phyloP scores from a whole-genome alignment of 2,113 vertebrate genomes.

The Mellivora capensis region DNA sequence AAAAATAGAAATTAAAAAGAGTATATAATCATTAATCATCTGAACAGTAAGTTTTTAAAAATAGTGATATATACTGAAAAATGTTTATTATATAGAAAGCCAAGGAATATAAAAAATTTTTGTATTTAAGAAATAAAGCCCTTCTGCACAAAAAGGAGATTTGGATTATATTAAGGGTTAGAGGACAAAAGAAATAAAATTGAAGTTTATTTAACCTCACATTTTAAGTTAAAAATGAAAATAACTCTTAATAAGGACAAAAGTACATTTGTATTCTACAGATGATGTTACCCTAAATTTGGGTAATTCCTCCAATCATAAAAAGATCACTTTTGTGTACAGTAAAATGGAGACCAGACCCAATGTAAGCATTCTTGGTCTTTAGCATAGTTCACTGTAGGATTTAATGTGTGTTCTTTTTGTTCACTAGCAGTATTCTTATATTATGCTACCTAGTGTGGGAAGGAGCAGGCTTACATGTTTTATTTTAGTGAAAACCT shows the following conservation, averaged over 20 bases:
- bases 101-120: not conserved
- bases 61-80: not conserved
- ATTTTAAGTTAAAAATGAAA: constrained; percentile 51
- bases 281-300: not conserved
- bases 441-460: constrained; percentile 78
- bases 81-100: not conserved
- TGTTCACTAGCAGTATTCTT: constrained; percentile 47
- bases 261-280: constrained; percentile 12
- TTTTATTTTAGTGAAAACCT: constrained; percentile 54
- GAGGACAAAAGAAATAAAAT: constrained; percentile 25
- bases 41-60: constrained; percentile 29
- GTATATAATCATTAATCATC: constrained; percentile 2
- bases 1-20: constrained; percentile 8
- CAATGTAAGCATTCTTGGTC: not conserved
- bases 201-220: constrained; percentile 9
- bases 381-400: not conserved
- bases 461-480: constrained; percentile 53
- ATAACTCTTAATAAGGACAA: constrained; percentile 23
- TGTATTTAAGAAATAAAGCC: constrained; percentile 24
- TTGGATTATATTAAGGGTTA: constrained; percentile 4
- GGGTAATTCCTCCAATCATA: not conserved
- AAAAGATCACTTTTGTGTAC: not conserved
- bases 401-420: not conserved
- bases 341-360: not conserved
- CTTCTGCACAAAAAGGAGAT: not conserved